These are phyloP conservation scores for Bovichtus diacanthus DNA, from an alignment of 2,797 vertebrate species.

Conservation along the genomic window DNA sequence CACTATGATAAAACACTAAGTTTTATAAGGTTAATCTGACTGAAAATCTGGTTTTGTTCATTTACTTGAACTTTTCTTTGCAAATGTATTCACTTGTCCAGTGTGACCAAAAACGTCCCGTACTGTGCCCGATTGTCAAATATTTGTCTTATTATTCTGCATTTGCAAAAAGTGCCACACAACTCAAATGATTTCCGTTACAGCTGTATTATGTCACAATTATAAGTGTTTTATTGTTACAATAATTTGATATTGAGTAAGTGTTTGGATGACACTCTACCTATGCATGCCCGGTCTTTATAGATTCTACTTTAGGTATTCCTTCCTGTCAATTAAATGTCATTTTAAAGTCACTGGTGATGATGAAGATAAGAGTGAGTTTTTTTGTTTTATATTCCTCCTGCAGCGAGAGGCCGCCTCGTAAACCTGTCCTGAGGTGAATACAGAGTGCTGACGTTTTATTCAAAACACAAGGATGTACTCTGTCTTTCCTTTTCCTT, in stretches of 20 bases:
- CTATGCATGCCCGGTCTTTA: slow-evolving; percentile 32
- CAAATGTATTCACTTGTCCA: background rate
- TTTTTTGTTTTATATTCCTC: slow-evolving; percentile 50
- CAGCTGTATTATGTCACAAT: background rate
- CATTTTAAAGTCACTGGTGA: slow-evolving; percentile 14
- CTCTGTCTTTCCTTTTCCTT: background rate
- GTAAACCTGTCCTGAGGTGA: slow-evolving; percentile 81
- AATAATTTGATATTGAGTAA: background rate
- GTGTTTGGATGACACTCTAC: slow-evolving; percentile 26
- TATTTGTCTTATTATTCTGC: background rate
- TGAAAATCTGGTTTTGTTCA: background rate
- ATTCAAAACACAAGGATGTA: background rate
- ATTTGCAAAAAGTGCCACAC: background rate
- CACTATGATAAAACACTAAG: background rate
- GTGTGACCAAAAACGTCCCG: background rate
- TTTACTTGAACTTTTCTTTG: background rate
- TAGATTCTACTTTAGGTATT: background rate
- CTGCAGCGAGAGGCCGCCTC: slow-evolving; percentile 79
- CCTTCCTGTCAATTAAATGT: slow-evolving; percentile 11
- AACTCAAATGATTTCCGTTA: background rate
- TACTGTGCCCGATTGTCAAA: background rate
- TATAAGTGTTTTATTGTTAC: background rate
- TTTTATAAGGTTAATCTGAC: background rate
- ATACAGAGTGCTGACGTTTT: slow-evolving; percentile 43
- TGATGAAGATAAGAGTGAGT: slow-evolving; percentile 26